These are phyloP conservation scores for Chelonia mydas DNA, from an alignment of 2,797 vertebrate species.

Conservation along the genomic window DNA sequence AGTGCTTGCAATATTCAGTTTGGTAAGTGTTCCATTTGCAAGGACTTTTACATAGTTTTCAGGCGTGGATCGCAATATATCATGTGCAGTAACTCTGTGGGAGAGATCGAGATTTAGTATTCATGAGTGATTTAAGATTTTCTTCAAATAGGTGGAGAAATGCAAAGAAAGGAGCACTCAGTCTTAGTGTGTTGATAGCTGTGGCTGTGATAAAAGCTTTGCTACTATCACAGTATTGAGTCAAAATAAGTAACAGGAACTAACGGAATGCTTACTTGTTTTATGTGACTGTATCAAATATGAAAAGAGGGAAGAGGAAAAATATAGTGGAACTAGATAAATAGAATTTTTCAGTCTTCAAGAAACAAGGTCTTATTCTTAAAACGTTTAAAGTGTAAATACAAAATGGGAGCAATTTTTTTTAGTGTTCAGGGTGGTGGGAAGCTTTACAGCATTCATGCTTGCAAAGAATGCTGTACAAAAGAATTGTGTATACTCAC, in stretches of 20 bases:
- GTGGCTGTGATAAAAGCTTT: neutral
- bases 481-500: neutral
- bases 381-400: neutral
- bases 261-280: neutral
- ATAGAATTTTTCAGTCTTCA: neutral
- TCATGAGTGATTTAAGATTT: neutral
- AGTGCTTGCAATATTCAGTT: neutral
- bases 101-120: neutral
- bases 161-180: neutral
- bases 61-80: fast-evolving
- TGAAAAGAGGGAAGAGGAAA: neutral
- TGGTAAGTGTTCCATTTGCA: neutral
- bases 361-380: neutral
- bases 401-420: neutral
- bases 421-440: neutral
- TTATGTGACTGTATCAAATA: neutral
- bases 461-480: neutral
- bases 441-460: neutral
- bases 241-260: neutral
- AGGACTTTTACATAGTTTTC: neutral
- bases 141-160: neutral
- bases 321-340: neutral
- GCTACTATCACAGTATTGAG: neutral
- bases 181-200: neutral
- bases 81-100: neutral